These are phyloP conservation scores for Hippocampus barbouri DNA, from an alignment of 2,113 vertebrate genomes.

Conservation along the genomic window DNA sequence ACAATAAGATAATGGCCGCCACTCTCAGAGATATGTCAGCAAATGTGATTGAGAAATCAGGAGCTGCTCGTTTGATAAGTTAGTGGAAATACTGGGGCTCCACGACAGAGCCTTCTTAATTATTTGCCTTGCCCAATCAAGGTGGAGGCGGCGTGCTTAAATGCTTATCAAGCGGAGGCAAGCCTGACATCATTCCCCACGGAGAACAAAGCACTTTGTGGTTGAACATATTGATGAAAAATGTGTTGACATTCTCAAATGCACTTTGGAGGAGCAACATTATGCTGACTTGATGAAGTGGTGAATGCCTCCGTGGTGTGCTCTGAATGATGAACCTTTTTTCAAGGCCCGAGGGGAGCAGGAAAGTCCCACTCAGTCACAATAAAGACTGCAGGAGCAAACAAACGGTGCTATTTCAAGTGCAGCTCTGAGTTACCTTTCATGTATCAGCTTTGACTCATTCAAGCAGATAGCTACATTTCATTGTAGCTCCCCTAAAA, in stretches of 20 bases:
- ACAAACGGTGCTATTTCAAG: slow-evolving; percentile 48
- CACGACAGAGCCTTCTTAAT: neutral
- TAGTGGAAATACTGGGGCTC: neutral
- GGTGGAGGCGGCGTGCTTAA: neutral
- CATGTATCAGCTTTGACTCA: neutral
- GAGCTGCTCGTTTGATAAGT: neutral
- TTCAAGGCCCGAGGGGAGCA: slow-evolving; percentile 37
- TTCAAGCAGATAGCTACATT: neutral
- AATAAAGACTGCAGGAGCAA: slow-evolving; percentile 51
- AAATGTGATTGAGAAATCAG: neutral
- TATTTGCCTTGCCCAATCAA: neutral
- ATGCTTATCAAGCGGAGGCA: neutral
- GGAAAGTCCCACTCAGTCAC: slow-evolving; percentile 37
- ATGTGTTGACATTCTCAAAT: slow-evolving; percentile 45
- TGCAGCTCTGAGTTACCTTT: slow-evolving; percentile 5
- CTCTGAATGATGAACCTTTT: slow-evolving; percentile 58
- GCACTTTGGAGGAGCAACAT: slow-evolving; percentile 49
- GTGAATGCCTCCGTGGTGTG: slow-evolving; percentile 46
- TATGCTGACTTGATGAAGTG: slow-evolving; percentile 61
- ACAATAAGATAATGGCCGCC: neutral
- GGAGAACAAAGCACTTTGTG: slow-evolving; percentile 23
- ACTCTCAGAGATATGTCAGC: no score
- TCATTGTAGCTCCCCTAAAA: neutral
- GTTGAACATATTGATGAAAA: slow-evolving; percentile 47
- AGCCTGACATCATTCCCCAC: slow-evolving; percentile 26